Percentiles rank a stretch among this genome's conserved stretches.
phyloP scores from a whole-genome alignment of 2,888 invertebrate species.

The Oxystoma pomonae region DNA sequence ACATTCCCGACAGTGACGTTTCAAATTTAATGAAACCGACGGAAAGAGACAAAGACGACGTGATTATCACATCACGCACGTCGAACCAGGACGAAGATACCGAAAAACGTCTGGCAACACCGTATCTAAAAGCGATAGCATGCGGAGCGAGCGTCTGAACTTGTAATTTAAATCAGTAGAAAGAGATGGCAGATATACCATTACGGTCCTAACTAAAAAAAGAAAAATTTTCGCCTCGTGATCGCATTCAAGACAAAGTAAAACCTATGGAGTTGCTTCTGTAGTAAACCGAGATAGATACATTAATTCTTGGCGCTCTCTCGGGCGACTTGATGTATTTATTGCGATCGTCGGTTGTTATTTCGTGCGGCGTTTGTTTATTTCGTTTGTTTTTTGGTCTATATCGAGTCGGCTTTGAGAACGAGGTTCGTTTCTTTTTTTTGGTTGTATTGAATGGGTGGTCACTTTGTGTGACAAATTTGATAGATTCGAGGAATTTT shows the following conservation, averaged over 20 bases:
- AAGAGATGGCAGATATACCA: constrained; percentile 17
- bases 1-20: constrained; percentile 21
- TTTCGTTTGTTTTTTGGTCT: constrained; percentile 15
- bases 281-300: constrained; percentile 20
- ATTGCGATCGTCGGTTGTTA: constrained; percentile 26
- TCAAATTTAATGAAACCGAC: constrained; percentile 23
- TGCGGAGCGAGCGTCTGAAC: constrained; percentile 5
- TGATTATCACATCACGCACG: neutral
- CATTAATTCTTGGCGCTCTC: constrained; percentile 2
- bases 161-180: constrained; percentile 24
- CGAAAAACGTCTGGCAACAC: neutral
- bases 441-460: neutral
- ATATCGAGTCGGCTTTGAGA: neutral
- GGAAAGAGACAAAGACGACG: neutral
- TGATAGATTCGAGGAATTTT: neutral
- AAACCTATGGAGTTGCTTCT: constrained; percentile 18
- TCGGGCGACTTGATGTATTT: constrained; percentile 22
- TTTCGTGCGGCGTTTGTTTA: constrained; percentile 27
- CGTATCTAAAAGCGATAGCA: neutral
- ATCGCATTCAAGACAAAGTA: constrained; percentile 10
- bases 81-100: neutral
- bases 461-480: neutral
- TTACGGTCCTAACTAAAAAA: constrained; percentile 22
- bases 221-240: constrained; percentile 1
- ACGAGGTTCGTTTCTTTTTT: neutral